A percentile compares a stretch with the other conserved stretches of the same genome.
Conservation (phyloP, 2,888 invertebrate genomes). For the Salpingus planirostris region DNA sequence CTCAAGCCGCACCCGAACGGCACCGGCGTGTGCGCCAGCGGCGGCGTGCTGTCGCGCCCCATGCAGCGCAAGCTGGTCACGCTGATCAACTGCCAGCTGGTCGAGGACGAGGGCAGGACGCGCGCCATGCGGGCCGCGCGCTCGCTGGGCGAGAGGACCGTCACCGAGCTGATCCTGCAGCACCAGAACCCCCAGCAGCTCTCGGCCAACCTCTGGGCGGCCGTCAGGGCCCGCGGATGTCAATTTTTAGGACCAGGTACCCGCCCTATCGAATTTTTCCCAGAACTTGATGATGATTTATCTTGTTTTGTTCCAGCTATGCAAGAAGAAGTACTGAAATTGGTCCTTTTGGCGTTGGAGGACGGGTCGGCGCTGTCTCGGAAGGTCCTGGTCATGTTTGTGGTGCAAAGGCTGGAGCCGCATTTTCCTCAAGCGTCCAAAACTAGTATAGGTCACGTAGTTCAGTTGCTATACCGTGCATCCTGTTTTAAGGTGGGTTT, state of each 20-base stretch:
- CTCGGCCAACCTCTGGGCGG: constrained; percentile 92
- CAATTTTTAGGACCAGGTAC: constrained; percentile 86
- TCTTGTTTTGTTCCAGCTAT: constrained; percentile 62
- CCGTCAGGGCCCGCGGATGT: constrained; percentile 91
- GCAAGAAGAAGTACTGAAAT: constrained; percentile 96
- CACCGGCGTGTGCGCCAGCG: constrained; percentile 34
- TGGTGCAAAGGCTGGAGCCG: constrained; percentile 91
- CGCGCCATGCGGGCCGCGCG: constrained; percentile 74
- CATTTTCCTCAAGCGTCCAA: constrained; percentile 96
- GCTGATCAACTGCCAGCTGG: constrained; percentile 84
- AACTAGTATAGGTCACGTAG: constrained; percentile 98
- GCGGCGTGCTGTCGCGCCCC: constrained; percentile 65
- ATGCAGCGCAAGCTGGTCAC: constrained; percentile 95
- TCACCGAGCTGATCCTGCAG: constrained; percentile 86
- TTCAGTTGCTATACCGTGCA: constrained; percentile 93
- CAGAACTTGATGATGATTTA: too few species aligned
- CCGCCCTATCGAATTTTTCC: neutral
- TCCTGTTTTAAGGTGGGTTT: constrained; percentile 92
- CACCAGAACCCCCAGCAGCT: constrained; percentile 95
- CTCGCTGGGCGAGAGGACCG: constrained; percentile 90
- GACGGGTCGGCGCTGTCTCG: constrained; percentile 90
- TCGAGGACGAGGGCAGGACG: constrained; percentile 79
- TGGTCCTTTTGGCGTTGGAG: constrained; percentile 88
- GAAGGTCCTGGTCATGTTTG: constrained; percentile 96
- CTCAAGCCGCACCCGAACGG: constrained; percentile 72